Evolutionary conservation across 1,140 invertebrate genomes (phyloP).

Genomic region (Achroia grisella): DNA sequence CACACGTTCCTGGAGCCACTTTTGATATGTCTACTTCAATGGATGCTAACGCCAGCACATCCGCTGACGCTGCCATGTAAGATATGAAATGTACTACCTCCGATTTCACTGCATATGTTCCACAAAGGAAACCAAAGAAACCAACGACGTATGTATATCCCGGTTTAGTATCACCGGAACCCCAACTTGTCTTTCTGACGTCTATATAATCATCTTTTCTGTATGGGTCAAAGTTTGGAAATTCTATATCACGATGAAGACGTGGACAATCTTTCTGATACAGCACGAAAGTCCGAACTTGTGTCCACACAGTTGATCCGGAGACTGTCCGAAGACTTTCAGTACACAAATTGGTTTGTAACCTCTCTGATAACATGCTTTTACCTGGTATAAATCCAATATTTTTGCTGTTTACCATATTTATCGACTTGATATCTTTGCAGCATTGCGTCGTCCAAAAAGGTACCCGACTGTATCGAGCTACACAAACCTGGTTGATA

Average conservation of each 20-base stretch:
- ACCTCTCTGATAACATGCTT: too few species aligned
- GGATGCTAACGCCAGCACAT: constrained; percentile 46
- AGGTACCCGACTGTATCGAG: constrained; percentile 7
- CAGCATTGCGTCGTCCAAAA: constrained; percentile 12
- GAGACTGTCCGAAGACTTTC: constrained; percentile 6
- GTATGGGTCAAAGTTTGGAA: constrained; percentile 48
- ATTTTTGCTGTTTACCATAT: neutral
- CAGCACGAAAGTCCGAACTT: constrained; percentile 48
- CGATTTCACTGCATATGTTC: constrained; percentile 36
- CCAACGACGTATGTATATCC: constrained; percentile 38
- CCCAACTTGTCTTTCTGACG: constrained; percentile 37
- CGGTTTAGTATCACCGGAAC: constrained; percentile 38
- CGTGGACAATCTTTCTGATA: constrained; percentile 32
- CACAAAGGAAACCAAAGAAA: constrained; percentile 37
- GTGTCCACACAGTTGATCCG: constrained; percentile 29
- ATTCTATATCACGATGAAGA: constrained; percentile 45
- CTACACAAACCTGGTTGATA: constrained; percentile 8
- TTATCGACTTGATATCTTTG: constrained; percentile 3
- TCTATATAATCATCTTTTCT: constrained; percentile 47
- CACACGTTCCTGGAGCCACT: constrained; percentile 55
- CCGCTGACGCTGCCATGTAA: constrained; percentile 44
- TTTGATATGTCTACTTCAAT: constrained; percentile 49
- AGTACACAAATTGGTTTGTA: constrained; percentile 3
- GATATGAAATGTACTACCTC: constrained; percentile 31
- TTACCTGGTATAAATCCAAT: neutral